phyloP scores from a whole-genome alignment of 1,140 invertebrate genomes.

The Drosophila miranda region DNA sequence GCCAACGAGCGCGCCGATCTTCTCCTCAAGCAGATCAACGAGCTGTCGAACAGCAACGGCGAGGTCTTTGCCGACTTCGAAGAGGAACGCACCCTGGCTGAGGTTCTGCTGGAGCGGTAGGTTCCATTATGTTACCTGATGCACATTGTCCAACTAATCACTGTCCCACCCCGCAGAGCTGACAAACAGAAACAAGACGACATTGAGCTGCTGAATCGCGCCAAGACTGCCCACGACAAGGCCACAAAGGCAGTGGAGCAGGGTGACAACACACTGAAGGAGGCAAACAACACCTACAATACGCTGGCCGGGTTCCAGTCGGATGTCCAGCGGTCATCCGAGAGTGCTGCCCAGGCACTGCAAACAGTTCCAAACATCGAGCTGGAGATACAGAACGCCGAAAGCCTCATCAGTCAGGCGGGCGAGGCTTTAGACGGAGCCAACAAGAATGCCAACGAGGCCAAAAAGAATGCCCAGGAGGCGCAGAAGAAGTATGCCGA shows the following conservation, averaged over 20 bases:
- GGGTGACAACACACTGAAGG: slow-evolving; percentile 92
- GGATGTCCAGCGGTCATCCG: slow-evolving; percentile 91
- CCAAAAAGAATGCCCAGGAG: slow-evolving; percentile 89
- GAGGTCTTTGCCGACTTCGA: slow-evolving; percentile 69
- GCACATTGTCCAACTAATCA: background rate
- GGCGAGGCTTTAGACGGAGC: slow-evolving; percentile 87
- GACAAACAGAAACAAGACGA: slow-evolving; percentile 81
- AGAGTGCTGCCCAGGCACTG: slow-evolving; percentile 88
- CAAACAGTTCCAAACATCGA: slow-evolving; percentile 89
- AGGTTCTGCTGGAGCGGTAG: slow-evolving; percentile 86
- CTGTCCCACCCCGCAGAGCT: slow-evolving; percentile 40
- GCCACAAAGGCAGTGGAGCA: slow-evolving; percentile 91
- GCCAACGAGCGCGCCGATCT: slow-evolving; percentile 84
- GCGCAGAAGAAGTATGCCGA: slow-evolving; percentile 89
- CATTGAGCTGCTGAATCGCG: slow-evolving; percentile 84
- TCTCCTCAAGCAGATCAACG: slow-evolving; percentile 63
- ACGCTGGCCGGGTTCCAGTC: slow-evolving; percentile 93
- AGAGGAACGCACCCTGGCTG: slow-evolving; percentile 86
- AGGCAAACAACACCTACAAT: slow-evolving; percentile 93
- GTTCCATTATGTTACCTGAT: slow-evolving; percentile 42
- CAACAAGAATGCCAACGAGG: slow-evolving; percentile 89
- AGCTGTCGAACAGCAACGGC: slow-evolving; percentile 64
- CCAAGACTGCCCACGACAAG: slow-evolving; percentile 87
- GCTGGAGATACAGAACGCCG: slow-evolving; percentile 83
- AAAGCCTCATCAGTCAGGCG: slow-evolving; percentile 85